Percentiles rank a stretch among this genome's conserved stretches.
Conservation (phyloP, 92 coral and sea anemone species). For the Nematostella vectensis region DNA sequence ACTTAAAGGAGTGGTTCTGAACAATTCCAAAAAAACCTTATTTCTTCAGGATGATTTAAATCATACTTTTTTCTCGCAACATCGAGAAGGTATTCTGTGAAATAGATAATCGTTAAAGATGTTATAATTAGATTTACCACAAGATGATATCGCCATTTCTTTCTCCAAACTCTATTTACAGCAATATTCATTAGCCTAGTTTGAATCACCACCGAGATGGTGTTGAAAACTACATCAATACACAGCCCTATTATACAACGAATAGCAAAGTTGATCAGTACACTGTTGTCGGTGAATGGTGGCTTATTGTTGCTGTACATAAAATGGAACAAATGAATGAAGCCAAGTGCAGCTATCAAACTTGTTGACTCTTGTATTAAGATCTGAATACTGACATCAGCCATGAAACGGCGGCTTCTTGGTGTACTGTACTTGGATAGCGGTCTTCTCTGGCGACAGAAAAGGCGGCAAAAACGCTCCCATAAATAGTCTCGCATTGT, state of each 20-base stretch:
- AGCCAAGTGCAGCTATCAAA: conserved; percentile 30
- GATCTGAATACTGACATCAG: conserved; percentile 43
- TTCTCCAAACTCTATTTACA: conserved; percentile 32
- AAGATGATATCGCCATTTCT: conserved; percentile 34
- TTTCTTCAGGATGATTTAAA: background rate
- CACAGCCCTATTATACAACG: conserved; percentile 28
- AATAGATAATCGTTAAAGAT: conserved; percentile 19
- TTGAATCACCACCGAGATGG: conserved; percentile 30
- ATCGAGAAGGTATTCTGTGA: conserved; percentile 21
- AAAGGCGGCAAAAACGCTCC: conserved; percentile 22
- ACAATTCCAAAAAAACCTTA: conserved; percentile 14
- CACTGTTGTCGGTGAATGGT: conserved; percentile 11
- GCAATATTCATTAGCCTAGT: conserved; percentile 23
- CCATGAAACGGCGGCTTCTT: conserved; percentile 34
- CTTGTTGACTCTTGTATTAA: conserved; percentile 41
- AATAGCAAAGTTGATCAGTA: conserved; percentile 15
- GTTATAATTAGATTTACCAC: conserved; percentile 15
- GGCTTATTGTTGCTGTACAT: conserved; percentile 16
- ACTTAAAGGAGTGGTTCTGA: conserved; percentile 5
- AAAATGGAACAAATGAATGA: conserved; percentile 23
- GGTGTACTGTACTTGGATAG: conserved; percentile 16
- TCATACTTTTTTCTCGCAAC: conserved; percentile 13
- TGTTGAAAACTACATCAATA: conserved; percentile 42
- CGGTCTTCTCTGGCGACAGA: background rate
- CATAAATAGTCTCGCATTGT: conserved; percentile 40